Evolutionary conservation across 2,113 vertebrate genomes (phyloP).

Genomic region (Tympanuchus pallidicinctus): DNA sequence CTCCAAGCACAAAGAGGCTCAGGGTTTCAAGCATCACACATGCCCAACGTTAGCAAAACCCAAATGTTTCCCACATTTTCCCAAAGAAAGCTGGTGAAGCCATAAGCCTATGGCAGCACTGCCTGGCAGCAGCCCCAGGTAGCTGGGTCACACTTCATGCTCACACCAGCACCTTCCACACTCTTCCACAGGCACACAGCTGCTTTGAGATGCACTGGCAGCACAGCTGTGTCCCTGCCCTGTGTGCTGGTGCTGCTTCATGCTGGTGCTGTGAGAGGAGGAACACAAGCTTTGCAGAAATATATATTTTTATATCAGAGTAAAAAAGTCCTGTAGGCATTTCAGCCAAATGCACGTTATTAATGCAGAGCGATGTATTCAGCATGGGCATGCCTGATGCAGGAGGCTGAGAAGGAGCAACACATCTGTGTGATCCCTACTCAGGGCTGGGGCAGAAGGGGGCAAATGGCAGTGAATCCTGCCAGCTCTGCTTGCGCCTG

Average conservation of each 20-base stretch:
- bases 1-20: background rate
- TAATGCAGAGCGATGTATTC: conserved; percentile 5
- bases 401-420: background rate
- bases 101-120: background rate
- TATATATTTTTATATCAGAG: conserved; percentile 23
- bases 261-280: background rate
- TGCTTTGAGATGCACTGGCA: fast-evolving
- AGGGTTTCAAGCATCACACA: background rate
- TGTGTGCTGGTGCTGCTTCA: too few relatives aligned
- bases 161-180: background rate
- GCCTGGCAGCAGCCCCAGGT: background rate
- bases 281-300: conserved; percentile 1
- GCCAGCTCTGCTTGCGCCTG: background rate
- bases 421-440: background rate
- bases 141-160: background rate
- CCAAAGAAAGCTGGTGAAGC: background rate
- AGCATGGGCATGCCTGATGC: background rate
- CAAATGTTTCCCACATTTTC: background rate
- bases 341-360: conserved; percentile 34
- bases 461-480: background rate
- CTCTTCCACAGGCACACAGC: fast-evolving
- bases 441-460: background rate
- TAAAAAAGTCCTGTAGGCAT: conserved; percentile 30
- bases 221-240: background rate
- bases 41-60: background rate